Conservation (phyloP, 2,113 vertebrate species). For the Chaenogobius annularis region DNA sequence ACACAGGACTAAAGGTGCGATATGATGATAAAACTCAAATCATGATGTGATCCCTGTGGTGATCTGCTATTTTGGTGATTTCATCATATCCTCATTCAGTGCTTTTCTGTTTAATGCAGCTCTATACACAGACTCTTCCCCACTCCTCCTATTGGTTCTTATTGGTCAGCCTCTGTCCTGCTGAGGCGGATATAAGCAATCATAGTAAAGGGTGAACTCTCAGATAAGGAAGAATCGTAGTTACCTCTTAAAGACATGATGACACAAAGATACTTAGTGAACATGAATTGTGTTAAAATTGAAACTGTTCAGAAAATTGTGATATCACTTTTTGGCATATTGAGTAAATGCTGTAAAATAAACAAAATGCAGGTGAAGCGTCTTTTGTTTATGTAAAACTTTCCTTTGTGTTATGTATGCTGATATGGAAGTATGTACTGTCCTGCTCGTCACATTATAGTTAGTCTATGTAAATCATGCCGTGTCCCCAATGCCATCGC, state of each 20-base stretch:
- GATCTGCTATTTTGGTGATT: too few species aligned
- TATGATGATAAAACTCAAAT: too few species aligned
- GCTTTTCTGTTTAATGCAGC: too few species aligned
- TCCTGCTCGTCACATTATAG: background rate
- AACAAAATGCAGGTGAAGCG: background rate
- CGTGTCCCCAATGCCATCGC: background rate
- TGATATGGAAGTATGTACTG: background rate
- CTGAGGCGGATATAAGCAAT: too few species aligned
- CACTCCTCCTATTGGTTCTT: too few species aligned
- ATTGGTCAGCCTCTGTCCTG: background rate
- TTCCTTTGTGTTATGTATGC: background rate
- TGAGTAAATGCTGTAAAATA: background rate
- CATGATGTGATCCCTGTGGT: too few species aligned
- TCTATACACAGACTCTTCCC: background rate
- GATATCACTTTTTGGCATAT: background rate
- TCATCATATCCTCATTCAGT: too few species aligned
- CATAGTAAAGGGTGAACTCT: background rate
- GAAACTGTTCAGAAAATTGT: background rate
- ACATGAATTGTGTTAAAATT: background rate
- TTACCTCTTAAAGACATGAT: background rate
- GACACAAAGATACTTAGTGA: background rate
- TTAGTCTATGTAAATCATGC: conserved; percentile 1
- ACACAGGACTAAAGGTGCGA: background rate
- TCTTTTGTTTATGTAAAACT: background rate
- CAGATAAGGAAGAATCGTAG: background rate